These are phyloP conservation scores for Sminthurides bifidus DNA, from an alignment of 1,140 invertebrate genomes.

Conservation along the genomic window DNA sequence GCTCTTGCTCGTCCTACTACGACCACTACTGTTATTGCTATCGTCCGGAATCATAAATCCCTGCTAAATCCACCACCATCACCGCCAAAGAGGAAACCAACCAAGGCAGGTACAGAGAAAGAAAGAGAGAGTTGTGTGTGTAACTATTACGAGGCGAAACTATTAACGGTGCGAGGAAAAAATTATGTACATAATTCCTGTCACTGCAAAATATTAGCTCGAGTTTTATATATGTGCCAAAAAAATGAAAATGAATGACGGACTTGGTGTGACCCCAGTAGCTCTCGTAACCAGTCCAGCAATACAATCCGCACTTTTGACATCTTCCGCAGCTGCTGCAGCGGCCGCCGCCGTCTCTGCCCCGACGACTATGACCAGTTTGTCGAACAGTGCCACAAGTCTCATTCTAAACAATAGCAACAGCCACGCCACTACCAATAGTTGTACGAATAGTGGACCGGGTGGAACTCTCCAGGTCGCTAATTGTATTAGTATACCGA, in stretches of 20 bases:
- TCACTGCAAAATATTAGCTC: neutral
- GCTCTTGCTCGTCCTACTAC: no score
- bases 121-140: no score
- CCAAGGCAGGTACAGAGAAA: no score
- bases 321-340: conserved; percentile 10
- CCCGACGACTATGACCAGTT: conserved; percentile 19
- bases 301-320: conserved; percentile 7
- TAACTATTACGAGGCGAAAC: no score
- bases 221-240: conserved; percentile 26
- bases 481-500: conserved; percentile 9
- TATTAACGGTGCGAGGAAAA: no score
- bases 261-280: conserved; percentile 31
- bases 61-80: no score
- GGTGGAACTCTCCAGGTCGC: neutral
- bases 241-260: conserved; percentile 32
- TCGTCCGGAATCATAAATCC: no score
- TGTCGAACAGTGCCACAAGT: conserved; percentile 2
- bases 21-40: no score
- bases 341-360: conserved; percentile 10
- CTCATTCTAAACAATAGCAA: conserved; percentile 10
- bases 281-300: conserved; percentile 25
- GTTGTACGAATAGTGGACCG: conserved; percentile 10
- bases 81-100: no score
- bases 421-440: conserved; percentile 10
- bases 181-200: no score